Base-by-base conservation (phyloP, 2,888 invertebrate genomes). In the Apodemia zela region DNA sequence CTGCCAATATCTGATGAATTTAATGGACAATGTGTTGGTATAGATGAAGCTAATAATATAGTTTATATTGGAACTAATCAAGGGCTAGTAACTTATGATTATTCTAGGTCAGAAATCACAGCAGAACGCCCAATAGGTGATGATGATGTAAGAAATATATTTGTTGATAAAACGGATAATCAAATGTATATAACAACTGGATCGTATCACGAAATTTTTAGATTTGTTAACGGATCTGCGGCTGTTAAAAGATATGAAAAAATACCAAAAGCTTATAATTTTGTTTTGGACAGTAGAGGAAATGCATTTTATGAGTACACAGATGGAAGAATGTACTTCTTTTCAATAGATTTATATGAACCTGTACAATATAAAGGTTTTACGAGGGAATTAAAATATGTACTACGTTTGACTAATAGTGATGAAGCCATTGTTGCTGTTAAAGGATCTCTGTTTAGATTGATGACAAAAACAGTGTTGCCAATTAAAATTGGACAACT, bases 351-450 rank as follows among this genome's bases (percentile, higher is more conserved):
- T 65, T 76, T 77, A 0, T 91, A 78, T 62, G 90, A 90, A 63
- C 90, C 91, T 0, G 74, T 91, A 1, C 89, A 89, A 51, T 90
- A 86, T 62, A 91, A 89, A 77, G 91, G 91, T 0, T 87, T 91
- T 62, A 84, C 85, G 0, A 80, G 86, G 67, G 89, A 90, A 63
- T 65, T 90, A 35, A 89, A 89, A 65, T 90, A 88, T 72, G 87
- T 89, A 1, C 61, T 91, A 0, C 78, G 83, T 13, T 58, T 90
- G 6, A 89, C 84, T 62, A 81, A 80, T n/a, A 79, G 81, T 7
- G 89, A 89, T 64, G 89, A 89, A 73, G 82, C 85, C 0, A 83
- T 91, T 0, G 79, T 89, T 0, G 89, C 88, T 1, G 90, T 91
- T 0, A 91, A 90, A 62, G 88, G 88, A 1, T 87, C 85, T 0